Conservation (phyloP, 37 sponge, comb jelly and placozoan genomes). For the Oopsacas minuta region DNA sequence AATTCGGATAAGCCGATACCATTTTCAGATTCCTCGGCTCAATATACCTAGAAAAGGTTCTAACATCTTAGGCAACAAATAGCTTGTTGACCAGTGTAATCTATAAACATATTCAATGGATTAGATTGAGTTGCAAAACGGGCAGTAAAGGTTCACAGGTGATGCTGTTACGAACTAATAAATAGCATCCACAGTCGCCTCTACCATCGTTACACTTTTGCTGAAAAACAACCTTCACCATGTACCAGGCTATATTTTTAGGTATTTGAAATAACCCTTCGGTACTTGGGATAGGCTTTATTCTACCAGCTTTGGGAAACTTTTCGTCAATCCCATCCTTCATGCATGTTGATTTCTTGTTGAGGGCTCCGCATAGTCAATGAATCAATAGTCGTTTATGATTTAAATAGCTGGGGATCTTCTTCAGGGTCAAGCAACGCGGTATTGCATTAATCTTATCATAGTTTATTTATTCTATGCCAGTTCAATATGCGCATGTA, state of each 20-base stretch:
- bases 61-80: no score
- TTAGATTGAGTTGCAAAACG: constrained; percentile 30
- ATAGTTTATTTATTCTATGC: constrained; percentile 16
- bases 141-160: constrained; percentile 15
- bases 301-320: constrained; percentile 30
- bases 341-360: constrained; percentile 29
- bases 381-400: not conserved
- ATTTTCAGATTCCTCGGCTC: no score
- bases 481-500: constrained; percentile 31
- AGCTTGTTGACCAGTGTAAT: no score
- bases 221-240: constrained; percentile 29
- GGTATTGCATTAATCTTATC: not conserved
- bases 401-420: not conserved
- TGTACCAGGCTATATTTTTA: constrained; percentile 18
- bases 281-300: constrained; percentile 20
- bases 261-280: constrained; percentile 33
- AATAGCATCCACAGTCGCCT: constrained; percentile 26
- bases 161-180: constrained; percentile 41
- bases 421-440: not conserved
- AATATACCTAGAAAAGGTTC: no score
- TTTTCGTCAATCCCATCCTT: constrained; percentile 35
- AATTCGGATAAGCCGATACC: no score
- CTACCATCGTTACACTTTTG: not conserved
- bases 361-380: not conserved
- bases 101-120: constrained; percentile 40